Evolutionary conservation across 2,888 invertebrate genomes (phyloP), one percentile per base, ranked within the genome.

Genomic region (Patella ulyssiponensis): DNA sequence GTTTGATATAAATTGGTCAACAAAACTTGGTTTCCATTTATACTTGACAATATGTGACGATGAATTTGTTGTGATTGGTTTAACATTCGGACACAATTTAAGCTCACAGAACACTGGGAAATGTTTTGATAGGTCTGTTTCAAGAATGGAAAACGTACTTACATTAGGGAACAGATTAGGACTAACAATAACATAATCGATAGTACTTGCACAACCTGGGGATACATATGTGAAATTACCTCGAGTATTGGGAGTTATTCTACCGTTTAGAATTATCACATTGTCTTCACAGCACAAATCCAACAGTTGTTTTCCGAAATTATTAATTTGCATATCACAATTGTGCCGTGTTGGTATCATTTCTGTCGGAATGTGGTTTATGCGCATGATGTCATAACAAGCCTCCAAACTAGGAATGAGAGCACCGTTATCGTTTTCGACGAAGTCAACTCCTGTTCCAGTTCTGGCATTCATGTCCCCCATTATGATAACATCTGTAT

Each of bases 401-500:
- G 58, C 58, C 58, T 58, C 58, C 17, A 58, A 17, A 58, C 17
- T 58, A 9, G 58, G 58, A n/a, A 58, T 58, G 3, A 20, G 58
- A 20, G 58, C 3, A 9, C 14, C 58, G 17, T 14, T 58, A 20
- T 17, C 58, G 17, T 17, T 15, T 58, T 14, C 58, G 20, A 58
- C 20, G 17, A 58, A 58, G 58, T 58, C 58, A 9, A 58, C 58
- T 20, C 17, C 58, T 20, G 20, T 58, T 58, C 15, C 58, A 58
- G 14, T 58, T 58, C 58, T 58, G 58, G 58, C 58, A 58, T 58
- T 58, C 58, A 58, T 58, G n/a, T 58, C 58, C 20, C 58, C 58
- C 58, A 58, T 58, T 58, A 58, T 9, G 17, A 58, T 58, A 58
- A 17, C 20, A 58, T 58, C 58, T 58, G 20, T 58, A 58, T 58